These are phyloP conservation scores for Epinotia nisella DNA, from an alignment of 2,888 invertebrate species.

Conservation along the genomic window DNA sequence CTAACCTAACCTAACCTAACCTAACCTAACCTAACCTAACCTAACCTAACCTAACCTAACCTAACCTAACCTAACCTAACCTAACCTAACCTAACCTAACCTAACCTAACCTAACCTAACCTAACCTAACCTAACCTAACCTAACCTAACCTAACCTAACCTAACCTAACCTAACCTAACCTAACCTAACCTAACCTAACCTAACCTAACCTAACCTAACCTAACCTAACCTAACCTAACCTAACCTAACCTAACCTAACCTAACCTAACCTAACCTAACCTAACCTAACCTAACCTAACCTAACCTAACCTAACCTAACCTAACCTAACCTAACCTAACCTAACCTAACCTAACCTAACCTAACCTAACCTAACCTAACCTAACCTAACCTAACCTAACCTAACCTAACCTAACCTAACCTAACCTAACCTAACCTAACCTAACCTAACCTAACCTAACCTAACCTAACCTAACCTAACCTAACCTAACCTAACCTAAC, in stretches of 20 bases:
- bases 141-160: slow-evolving; percentile 44
- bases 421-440: slow-evolving; percentile 43
- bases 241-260: slow-evolving; percentile 44
- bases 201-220: slow-evolving; percentile 44
- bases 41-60: slow-evolving; percentile 45
- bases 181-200: slow-evolving; percentile 32
- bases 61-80: slow-evolving; percentile 42
- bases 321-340: slow-evolving; percentile 44
- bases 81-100: slow-evolving; percentile 37
- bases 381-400: slow-evolving; percentile 41
- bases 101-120: slow-evolving; percentile 39
- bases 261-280: slow-evolving; percentile 43
- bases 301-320: slow-evolving; percentile 44
- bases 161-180: slow-evolving; percentile 44
- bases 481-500: slow-evolving; percentile 42
- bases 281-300: slow-evolving; percentile 43
- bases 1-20: slow-evolving; percentile 42
- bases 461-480: slow-evolving; percentile 41
- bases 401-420: slow-evolving; percentile 45
- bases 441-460: slow-evolving; percentile 41
- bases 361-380: slow-evolving; percentile 42
- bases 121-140: slow-evolving; percentile 44
- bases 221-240: slow-evolving; percentile 44
- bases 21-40: slow-evolving; percentile 41
- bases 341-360: slow-evolving; percentile 40